phyloP scores from a whole-genome alignment of 2,888 invertebrate genomes.

The Beris chalybata region DNA sequence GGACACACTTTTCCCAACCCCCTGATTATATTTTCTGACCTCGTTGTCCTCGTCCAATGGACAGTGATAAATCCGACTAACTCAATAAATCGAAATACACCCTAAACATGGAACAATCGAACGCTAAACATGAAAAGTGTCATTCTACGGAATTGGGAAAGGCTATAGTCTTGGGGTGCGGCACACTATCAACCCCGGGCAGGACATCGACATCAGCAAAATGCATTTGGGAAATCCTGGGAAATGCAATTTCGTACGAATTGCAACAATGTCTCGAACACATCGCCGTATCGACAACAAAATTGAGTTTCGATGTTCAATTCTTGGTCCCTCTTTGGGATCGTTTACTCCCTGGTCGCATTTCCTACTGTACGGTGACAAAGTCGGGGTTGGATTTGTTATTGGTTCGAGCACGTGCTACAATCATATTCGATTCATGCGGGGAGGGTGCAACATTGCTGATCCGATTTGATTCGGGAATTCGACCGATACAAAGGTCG shows the following conservation, averaged over 20 bases:
- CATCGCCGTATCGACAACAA: conserved; percentile 6
- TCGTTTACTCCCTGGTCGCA: conserved; percentile 5
- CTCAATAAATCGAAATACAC: conserved; percentile 29
- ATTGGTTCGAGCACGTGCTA: conserved; percentile 24
- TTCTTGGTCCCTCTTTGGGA: conserved; percentile 17
- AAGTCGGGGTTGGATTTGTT: conserved; percentile 24
- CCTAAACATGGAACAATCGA: conserved; percentile 14
- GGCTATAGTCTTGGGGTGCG: not conserved
- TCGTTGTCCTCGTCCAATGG: conserved; percentile 29
- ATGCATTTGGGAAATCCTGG: conserved; percentile 25
- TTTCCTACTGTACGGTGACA: conserved; percentile 13
- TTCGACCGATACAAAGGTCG: conserved; percentile 17
- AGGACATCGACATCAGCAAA: not conserved
- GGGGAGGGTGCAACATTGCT: conserved; percentile 1
- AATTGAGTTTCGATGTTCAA: conserved; percentile 31
- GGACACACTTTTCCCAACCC: conserved; percentile 5
- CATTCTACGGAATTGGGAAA: conserved; percentile 5
- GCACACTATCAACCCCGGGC: not conserved
- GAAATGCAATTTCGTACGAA: conserved; percentile 8
- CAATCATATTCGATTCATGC: conserved; percentile 7
- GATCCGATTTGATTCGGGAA: conserved; percentile 2
- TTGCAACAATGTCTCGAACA: conserved; percentile 16
- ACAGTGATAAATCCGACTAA: conserved; percentile 34
- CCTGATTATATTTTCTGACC: conserved; percentile 23
- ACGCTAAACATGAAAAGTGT: conserved; percentile 22